Evolutionary conservation across 2,113 vertebrate genomes (phyloP), one percentile per base, ranked within the genome.

Genomic region (Reinhardtius hippoglossoides): DNA sequence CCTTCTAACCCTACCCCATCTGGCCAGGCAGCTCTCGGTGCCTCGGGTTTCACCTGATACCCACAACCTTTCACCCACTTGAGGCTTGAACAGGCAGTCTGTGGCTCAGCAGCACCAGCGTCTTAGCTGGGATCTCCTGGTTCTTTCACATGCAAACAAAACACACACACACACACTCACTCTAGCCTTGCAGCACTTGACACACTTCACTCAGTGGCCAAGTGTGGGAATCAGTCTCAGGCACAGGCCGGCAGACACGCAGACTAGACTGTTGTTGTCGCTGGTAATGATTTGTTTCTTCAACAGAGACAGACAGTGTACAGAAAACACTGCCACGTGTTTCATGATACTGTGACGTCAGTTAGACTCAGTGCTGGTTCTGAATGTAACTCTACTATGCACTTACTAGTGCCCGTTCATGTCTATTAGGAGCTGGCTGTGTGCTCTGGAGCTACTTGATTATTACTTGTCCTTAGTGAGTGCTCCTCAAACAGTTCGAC

Each of bases 1-100:
- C 66, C 31, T 60, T 57, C 16, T 26, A 44, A 77, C 74, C 86
- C 74, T 54, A 66, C 58, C 68, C 72, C 35, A n/a, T 6, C 68
- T 35, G 76, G 66, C 66, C 74, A 1, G 26, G 3, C 2, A 16
- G 68, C 54, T 37, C 6, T 12, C 7, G 7, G 54, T 16, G 72
- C 66, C 66, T 86, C 50, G 6, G 81, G 78, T 76, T 88, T 86
- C 74, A 89, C 89, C 88, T 84, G 81, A 84, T 67, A 86, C 75
- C 76, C 13, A 6, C 78, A 0, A 94, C 92, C 93, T 92, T 92
- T 93, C 81, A 66, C 92, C 92, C 56, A 93, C 75, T 91, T 13
- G 31, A 37, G 76, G 72, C 57, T 82, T 85, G 54, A 82, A 60
- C 62, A 13, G 71, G 23, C 73, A 31, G 46, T 58, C 42, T 67